Evolutionary conservation across 2,888 invertebrate species (phyloP), one percentile per base, ranked within the genome.

Genomic region (Stenchaetothrips biformis): DNA sequence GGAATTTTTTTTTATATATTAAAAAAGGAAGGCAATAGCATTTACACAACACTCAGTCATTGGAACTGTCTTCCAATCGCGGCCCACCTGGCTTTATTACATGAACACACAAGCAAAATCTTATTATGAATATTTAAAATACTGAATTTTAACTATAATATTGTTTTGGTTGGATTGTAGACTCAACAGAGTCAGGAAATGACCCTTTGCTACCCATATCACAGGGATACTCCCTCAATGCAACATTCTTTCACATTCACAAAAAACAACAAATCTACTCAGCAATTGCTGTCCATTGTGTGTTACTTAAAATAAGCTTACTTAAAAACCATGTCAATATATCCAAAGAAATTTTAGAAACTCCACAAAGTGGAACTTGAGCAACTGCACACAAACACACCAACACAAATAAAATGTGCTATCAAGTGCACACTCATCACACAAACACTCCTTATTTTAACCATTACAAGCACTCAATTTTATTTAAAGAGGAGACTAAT

Each of bases 101-200:
- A 4, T 37, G 4, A 59, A 18, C 16, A 59, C 59, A 37, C 2
- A 37, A 37, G 37, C 37, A 37, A 37, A 37, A 37, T 37, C 37
- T 37, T 37, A 37, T 37, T 1, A 2, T 37, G 37, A 37, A 37
- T 37, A 59, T 59, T 59, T 18, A 59, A 59, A 59, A 59, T 8
- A 18, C 16, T 74, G 25, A 74, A 74, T 74, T 25, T 21, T 74
- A 74, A 74, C 16, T 53, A 53, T 53, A 53, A 18, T 53, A 53
- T 53, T 74, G 67, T 74, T 74, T 74, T 74, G 67, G 67, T 74
- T 74, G 67, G 25, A 74, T 74, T 25, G 25, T 74, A 7, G 25
- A n/a, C 25, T 74, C 4, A 37, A 37, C 25, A 11, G 67, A 74
- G 67, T 74, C 21, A 74, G 67, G 21, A 74, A 74, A 4, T 2